Evolutionary conservation across 2,797 vertebrate species (phyloP), one percentile per base, ranked within the genome.

Genomic region (Holocentrus rufus): DNA sequence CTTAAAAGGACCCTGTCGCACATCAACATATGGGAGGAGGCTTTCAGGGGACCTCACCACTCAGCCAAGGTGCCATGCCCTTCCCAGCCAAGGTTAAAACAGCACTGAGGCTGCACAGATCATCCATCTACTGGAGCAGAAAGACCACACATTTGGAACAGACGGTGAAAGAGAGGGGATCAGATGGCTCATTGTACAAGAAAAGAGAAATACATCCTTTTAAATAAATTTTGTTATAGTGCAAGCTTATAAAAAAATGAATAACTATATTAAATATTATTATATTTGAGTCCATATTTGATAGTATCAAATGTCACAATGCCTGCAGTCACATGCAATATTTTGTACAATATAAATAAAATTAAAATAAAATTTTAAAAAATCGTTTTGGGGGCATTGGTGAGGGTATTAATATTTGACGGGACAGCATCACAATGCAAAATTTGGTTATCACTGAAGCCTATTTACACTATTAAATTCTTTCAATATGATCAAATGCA

Each of bases 81-180:
- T 88, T 81, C 72, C 46, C 9, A 52, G 72, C 70, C 88, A 90
- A 92, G 88, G 92, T 90, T 91, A 89, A 88, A 89, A 77, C 85
- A 82, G 83, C 76, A 65, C 58, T 56, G 76, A 74, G 73, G 77
- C 75, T 70, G 82, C 77, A 71, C 65, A 76, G 80, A 87, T 79
- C 77, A 82, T 80, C 78, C 83, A 73, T 86, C 79, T 81, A 60
- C 65, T 42, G 60, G 57, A 78, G 74, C 72, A 73, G 65, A 75
- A 78, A 76, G 50, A n/a, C 70, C 66, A 54, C 72, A 81, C 47
- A 65, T 66, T 65, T 73, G 56, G 58, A 69, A 49, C 54, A 74
- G 60, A 66, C 49, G 72, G 79, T 27, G 30, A 78, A 0, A 44
- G 60, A 56, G 77, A 34, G 27, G 20, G 54, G n/a, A 62, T 34